Conservation (phyloP, 2,797 vertebrate species). For the Notolabrus celidotus region DNA sequence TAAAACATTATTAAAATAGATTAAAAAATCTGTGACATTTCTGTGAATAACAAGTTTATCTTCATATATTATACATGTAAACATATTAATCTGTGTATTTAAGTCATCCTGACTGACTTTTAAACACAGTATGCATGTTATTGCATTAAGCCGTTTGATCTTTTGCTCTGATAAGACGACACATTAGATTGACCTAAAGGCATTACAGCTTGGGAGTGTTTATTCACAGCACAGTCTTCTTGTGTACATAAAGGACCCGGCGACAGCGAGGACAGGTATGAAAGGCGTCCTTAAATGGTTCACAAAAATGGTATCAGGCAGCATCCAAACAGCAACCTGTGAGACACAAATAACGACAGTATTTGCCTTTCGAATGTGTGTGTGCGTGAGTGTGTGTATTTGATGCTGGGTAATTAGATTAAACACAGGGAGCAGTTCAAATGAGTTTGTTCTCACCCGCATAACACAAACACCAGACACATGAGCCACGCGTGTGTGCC, state of each 20-base stretch:
- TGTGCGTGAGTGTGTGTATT: background rate
- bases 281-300: slow-evolving; percentile 84
- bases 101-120: background rate
- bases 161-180: background rate
- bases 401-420: slow-evolving; percentile 3
- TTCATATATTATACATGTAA: background rate
- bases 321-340: slow-evolving; percentile 88
- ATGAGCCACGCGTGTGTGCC: slow-evolving; percentile 81
- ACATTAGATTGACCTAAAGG: background rate
- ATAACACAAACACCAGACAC: slow-evolving; percentile 75
- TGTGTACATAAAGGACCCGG: slow-evolving; percentile 82
- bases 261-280: slow-evolving; percentile 88
- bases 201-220: slow-evolving; percentile 2
- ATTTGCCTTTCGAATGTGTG: background rate
- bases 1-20: slow-evolving; percentile 39
- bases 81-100: background rate
- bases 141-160: background rate
- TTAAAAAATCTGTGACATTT: background rate
- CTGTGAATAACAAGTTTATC: background rate
- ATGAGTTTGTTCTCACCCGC: slow-evolving; percentile 73
- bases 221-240: slow-evolving; percentile 76
- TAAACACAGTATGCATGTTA: background rate
- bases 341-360: slow-evolving; percentile 16
- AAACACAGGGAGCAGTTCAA: background rate
- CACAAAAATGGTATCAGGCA: slow-evolving; percentile 86